Percentiles rank a stretch among this genome's conserved stretches.
These are phyloP conservation scores for Thecocarcelia acutangulata DNA, from an alignment of 2,888 invertebrate genomes.

Conservation along the genomic window DNA sequence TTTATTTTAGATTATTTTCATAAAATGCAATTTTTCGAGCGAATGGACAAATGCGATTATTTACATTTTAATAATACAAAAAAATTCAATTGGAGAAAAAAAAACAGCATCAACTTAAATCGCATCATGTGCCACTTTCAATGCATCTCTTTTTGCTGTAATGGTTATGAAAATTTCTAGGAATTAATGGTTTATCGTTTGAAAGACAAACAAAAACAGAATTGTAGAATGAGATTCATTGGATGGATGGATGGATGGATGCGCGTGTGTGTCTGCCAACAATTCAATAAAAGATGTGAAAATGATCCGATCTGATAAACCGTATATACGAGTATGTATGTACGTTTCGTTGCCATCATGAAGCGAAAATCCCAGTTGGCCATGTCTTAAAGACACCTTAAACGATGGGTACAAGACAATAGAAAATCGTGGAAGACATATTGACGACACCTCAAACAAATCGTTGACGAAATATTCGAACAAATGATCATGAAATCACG, in stretches of 20 bases:
- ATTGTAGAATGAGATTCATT: not conserved
- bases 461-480: no score
- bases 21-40: slow-evolving; percentile 58
- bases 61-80: slow-evolving; percentile 46
- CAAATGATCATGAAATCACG: no score
- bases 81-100: slow-evolving; percentile 7
- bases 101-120: slow-evolving; percentile 19
- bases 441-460: no score
- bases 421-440: no score
- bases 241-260: not conserved
- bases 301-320: slow-evolving; percentile 48
- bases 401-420: no score
- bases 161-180: slow-evolving; percentile 23
- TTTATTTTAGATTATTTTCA: slow-evolving; percentile 33
- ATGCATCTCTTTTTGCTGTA: slow-evolving; percentile 13
- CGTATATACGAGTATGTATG: no score
- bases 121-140: not conserved
- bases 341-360: slow-evolving; percentile 29
- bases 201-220: slow-evolving; percentile 3
- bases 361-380: no score
- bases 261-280: slow-evolving; percentile 13
- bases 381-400: no score
- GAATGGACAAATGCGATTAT: slow-evolving; percentile 64
- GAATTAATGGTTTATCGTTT: slow-evolving; percentile 50
- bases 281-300: slow-evolving; percentile 46